Percentiles rank a stretch among this genome's conserved stretches.
Conservation (phyloP, 2,888 invertebrate genomes). For the Epicampocera succincta region DNA sequence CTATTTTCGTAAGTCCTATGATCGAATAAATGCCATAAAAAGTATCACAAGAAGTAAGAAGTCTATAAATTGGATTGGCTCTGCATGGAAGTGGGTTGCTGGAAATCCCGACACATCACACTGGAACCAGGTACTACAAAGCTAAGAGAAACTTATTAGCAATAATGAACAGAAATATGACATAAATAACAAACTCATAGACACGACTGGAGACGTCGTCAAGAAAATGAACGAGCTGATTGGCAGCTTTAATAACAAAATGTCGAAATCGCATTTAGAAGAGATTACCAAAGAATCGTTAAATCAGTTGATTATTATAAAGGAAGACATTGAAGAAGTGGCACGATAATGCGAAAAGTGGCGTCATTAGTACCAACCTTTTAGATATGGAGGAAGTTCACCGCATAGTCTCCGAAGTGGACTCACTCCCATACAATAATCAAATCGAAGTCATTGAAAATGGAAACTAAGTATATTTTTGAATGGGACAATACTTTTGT, state of each 20-base stretch:
- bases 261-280: too few relatives aligned
- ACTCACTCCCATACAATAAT: too few relatives aligned
- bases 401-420: too few relatives aligned
- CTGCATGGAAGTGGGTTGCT: too few relatives aligned
- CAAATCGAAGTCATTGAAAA: constrained; percentile 14
- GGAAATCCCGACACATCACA: too few relatives aligned
- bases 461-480: constrained; percentile 9
- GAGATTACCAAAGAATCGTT: not conserved
- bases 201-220: not conserved
- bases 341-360: not conserved
- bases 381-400: too few relatives aligned
- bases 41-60: too few relatives aligned
- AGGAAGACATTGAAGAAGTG: constrained; percentile 6
- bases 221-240: not conserved
- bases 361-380: constrained; percentile 8
- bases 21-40: not conserved
- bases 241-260: not conserved
- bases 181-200: not conserved
- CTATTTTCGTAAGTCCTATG: not conserved
- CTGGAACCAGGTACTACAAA: too few relatives aligned
- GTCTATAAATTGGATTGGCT: too few relatives aligned
- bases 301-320: not conserved
- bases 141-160: too few relatives aligned
- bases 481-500: constrained; percentile 3
- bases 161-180: not conserved